Evolutionary conservation across 2,888 invertebrate species (phyloP), one percentile per base, ranked within the genome.

Genomic region (Clusia tigrina): DNA sequence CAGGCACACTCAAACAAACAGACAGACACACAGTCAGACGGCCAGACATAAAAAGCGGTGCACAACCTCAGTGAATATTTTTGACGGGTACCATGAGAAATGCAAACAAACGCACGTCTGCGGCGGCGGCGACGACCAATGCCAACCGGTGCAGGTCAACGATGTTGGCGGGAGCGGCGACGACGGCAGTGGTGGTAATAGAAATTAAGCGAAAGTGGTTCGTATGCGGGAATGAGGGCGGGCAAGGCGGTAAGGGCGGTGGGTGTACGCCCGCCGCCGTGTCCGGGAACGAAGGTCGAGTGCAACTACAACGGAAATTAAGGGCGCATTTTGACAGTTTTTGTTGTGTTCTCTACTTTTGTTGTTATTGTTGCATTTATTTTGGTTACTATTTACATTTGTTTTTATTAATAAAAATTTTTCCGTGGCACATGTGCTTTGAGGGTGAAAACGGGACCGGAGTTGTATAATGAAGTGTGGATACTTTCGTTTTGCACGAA

Each of bases 151-250:
- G 60, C 38, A 17, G 42, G 26, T 22, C 32, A 32, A 54, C 20
- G 56, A 15, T 25, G 32, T 17, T 71, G 76, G 69, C 74, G 69
- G 72, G 69, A 69, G 72, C 68, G 68, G 66, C 69, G 67, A 66
- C 67, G 66, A 65, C 56, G 56, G 55, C 42, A 23, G 18, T 58
- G 65, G 62, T 56, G 18, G 32, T 62, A 71, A 76, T 76, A 72
- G 73, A 77, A 76, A 77, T 77, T 77, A 77, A 76, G 74, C 73
- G 74, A 74, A 76, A 77, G 78, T 77, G 70, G 69, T 63, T 42
- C 42, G 12, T 32, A 32, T 32, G 32, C 32, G 32, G 6, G 42
- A 15, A n/a, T n/a, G 42, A 15, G 42, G 3, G 3, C 22, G 18
- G 3, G 48, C 15, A 22, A 15, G 42, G 15, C 12, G n/a, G 6